Percentiles rank a stretch among this genome's conserved stretches.
Conservation (phyloP, 2,888 invertebrate genomes). For the Sarcophaga variegata region DNA sequence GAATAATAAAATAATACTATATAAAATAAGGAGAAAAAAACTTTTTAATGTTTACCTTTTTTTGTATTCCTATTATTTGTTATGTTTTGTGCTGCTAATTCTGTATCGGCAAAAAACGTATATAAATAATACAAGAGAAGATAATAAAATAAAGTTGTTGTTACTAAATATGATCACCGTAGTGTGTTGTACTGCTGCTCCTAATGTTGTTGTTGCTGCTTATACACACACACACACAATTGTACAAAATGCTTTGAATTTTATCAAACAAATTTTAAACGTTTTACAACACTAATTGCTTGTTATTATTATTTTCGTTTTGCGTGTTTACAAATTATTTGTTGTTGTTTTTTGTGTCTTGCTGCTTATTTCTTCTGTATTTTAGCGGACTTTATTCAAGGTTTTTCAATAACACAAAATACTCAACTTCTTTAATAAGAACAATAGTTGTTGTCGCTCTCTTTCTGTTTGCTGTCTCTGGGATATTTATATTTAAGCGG, state of each 20-base stretch:
- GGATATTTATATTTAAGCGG: conserved; percentile 57
- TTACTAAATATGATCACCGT: conserved; percentile 59
- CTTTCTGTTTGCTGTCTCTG: conserved; percentile 27
- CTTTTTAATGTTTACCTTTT: conserved; percentile 64
- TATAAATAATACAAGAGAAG: conserved; percentile 41
- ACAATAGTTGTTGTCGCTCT: conserved; percentile 1
- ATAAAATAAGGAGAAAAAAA: conserved; percentile 10
- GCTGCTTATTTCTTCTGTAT: conserved; percentile 38
- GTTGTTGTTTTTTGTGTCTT: conserved; percentile 39
- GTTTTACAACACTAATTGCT: conserved; percentile 57
- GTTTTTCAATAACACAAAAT: conserved; percentile 51
- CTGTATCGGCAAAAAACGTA: conserved; percentile 55
- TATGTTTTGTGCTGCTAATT: conserved; percentile 67
- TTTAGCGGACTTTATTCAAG: conserved; percentile 64
- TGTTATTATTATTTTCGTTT: conserved; percentile 36
- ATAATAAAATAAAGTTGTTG: conserved; percentile 42
- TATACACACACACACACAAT: neutral
- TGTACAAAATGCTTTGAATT: conserved; percentile 4
- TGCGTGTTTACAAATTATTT: conserved; percentile 55
- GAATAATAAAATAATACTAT: conserved; percentile 2
- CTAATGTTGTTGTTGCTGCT: neutral
- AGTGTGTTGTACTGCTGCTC: conserved; percentile 39
- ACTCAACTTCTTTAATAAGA: conserved; percentile 41
- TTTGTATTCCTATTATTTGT: conserved; percentile 59
- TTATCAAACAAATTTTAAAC: conserved; percentile 31